Evolutionary conservation across 37 sponge, comb jelly and placozoan genomes (phyloP).

Genomic region (Chondrilla cf. caribensis): DNA sequence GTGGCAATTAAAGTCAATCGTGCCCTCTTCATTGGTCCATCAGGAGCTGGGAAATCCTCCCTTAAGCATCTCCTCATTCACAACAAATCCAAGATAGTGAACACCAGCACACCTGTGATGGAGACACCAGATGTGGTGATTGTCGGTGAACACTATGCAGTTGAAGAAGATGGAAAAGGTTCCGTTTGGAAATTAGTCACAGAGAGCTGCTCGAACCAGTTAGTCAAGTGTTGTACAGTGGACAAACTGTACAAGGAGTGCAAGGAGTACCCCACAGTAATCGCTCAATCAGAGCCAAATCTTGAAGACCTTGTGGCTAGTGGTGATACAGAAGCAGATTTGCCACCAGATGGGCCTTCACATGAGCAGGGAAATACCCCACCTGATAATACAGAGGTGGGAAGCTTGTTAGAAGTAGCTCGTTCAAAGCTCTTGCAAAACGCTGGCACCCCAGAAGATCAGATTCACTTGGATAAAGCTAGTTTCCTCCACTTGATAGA

Average conservation of each 20-base stretch:
- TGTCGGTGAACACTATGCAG: neutral
- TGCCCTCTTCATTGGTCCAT: neutral
- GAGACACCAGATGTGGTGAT: slow-evolving; percentile 8
- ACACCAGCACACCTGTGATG: neutral
- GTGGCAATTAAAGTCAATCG: neutral
- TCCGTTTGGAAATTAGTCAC: neutral
- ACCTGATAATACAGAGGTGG: neutral
- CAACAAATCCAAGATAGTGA: neutral
- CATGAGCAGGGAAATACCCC: neutral
- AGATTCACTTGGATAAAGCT: neutral
- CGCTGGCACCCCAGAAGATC: neutral
- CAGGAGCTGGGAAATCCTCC: slow-evolving; percentile 4
- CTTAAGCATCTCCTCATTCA: neutral
- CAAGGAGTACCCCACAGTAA: neutral
- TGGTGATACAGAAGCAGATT: neutral
- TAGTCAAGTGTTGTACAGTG: neutral
- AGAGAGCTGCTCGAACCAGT: neutral
- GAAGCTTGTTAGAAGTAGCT: neutral
- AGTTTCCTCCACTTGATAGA: neutral
- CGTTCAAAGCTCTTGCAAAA: neutral
- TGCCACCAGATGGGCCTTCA: neutral
- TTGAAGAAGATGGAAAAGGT: neutral
- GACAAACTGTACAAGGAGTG: neutral
- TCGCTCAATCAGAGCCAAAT: neutral
- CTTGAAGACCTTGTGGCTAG: neutral